Conservation (phyloP, 2,113 vertebrate species). For the Damaliscus lunatus region DNA sequence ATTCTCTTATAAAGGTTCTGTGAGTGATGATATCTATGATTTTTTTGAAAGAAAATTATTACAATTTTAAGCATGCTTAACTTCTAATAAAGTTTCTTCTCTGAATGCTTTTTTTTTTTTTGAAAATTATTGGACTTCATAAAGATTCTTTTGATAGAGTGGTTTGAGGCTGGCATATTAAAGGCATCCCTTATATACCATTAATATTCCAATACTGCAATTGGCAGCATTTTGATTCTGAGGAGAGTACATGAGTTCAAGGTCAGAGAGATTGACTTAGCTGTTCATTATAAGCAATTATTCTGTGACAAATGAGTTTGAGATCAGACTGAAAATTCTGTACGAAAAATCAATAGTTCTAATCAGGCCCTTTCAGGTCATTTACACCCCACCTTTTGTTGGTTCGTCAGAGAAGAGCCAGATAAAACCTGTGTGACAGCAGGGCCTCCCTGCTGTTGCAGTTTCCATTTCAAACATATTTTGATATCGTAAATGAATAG, state of each 20-base stretch:
- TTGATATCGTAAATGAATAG: constrained; percentile 81
- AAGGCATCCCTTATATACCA: constrained; percentile 74
- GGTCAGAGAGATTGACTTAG: constrained; percentile 86
- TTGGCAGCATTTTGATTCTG: constrained; percentile 85
- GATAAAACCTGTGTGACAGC: constrained; percentile 84
- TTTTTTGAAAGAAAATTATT: not conserved
- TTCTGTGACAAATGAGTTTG: constrained; percentile 88
- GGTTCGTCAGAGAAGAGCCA: constrained; percentile 84
- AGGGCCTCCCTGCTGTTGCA: constrained; percentile 67
- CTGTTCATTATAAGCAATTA: constrained; percentile 90
- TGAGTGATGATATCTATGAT: not conserved
- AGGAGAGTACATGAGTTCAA: constrained; percentile 86
- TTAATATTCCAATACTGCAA: constrained; percentile 83
- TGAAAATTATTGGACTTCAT: not conserved
- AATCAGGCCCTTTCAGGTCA: constrained; percentile 87
- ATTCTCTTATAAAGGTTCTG: not conserved
- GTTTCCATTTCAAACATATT: constrained; percentile 75
- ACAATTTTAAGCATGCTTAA: not conserved
- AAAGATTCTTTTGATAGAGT: not conserved
- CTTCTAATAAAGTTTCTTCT: not conserved
- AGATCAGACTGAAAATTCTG: constrained; percentile 88
- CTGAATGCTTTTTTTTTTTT: not conserved
- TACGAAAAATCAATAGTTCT: constrained; percentile 91
- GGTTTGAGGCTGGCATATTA: constrained; percentile 74
- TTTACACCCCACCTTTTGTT: constrained; percentile 87